Evolutionary conservation across 1,140 invertebrate species (phyloP).

Genomic region (Apis laboriosa): DNA sequence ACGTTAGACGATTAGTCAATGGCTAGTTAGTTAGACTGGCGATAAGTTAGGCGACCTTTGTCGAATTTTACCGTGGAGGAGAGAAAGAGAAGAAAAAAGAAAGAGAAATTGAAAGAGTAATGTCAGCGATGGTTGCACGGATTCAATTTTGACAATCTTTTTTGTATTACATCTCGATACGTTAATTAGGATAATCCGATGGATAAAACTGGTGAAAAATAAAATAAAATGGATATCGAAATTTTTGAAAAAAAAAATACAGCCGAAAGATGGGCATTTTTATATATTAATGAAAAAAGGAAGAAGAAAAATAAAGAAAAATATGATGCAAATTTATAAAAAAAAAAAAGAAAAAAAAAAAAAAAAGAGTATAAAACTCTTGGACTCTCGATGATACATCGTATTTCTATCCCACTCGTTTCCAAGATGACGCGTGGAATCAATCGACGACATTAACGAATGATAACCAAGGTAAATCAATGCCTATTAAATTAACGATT

Average conservation of each 20-base stretch:
- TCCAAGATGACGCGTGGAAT: not conserved
- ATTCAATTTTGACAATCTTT: constrained; percentile 79
- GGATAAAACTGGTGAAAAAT: not conserved
- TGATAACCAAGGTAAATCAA: not conserved
- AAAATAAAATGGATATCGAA: not conserved
- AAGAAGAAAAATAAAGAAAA: not conserved
- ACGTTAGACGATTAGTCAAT: constrained; percentile 41
- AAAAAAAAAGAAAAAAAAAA: not conserved
- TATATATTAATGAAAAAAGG: constrained; percentile 4
- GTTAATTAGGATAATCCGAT: constrained; percentile 53
- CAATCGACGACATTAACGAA: not conserved
- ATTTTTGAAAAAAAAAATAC: not conserved
- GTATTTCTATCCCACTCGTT: not conserved
- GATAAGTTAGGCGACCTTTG: not conserved
- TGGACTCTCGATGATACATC: constrained; percentile 2
- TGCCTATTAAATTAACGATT: constrained; percentile 44
- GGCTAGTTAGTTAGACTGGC: constrained; percentile 52
- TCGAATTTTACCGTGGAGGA: constrained; percentile 13
- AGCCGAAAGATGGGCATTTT: constrained; percentile 29
- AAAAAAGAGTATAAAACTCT: not conserved
- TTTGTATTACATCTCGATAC: constrained; percentile 76
- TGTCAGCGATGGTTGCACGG: constrained; percentile 53
- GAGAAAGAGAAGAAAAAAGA: constrained; percentile 29
- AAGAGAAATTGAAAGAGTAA: constrained; percentile 14
- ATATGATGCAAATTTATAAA: constrained; percentile 28